These are phyloP conservation scores for Euphonia xanthogaster DNA, from an alignment of 2,797 vertebrate species.

Conservation along the genomic window DNA sequence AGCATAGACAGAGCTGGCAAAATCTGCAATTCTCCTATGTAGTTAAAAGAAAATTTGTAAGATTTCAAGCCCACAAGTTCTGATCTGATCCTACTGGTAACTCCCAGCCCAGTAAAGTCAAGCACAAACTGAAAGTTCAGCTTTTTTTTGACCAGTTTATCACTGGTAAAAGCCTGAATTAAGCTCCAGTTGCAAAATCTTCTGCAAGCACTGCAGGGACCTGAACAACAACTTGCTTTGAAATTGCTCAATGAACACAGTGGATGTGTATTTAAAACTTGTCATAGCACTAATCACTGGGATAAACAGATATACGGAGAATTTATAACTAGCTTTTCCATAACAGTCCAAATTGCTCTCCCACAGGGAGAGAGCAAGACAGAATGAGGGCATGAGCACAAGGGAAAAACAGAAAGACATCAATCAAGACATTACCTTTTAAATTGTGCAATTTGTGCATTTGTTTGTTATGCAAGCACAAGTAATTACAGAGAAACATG, in stretches of 20 bases:
- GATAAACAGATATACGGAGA: background rate
- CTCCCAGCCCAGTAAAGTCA: background rate
- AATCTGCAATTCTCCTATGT: background rate
- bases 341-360: background rate
- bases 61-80: background rate
- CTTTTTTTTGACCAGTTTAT: background rate
- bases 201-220: constrained; percentile 1
- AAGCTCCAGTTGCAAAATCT: constrained; percentile 41
- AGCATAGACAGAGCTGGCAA: background rate
- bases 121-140: background rate
- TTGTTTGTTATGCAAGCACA: background rate
- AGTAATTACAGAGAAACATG: background rate
- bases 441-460: background rate
- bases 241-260: constrained; percentile 22
- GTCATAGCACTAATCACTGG: background rate
- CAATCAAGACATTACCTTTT: background rate
- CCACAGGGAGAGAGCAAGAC: background rate
- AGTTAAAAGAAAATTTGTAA: background rate
- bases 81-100: background rate
- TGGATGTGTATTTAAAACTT: background rate
- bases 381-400: background rate
- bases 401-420: background rate
- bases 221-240: constrained; percentile 6
- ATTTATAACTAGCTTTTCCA: background rate
- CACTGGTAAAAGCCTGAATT: background rate